These are phyloP conservation scores for Agrypnia vestita DNA, from an alignment of 1,140 invertebrate species.

Conservation along the genomic window DNA sequence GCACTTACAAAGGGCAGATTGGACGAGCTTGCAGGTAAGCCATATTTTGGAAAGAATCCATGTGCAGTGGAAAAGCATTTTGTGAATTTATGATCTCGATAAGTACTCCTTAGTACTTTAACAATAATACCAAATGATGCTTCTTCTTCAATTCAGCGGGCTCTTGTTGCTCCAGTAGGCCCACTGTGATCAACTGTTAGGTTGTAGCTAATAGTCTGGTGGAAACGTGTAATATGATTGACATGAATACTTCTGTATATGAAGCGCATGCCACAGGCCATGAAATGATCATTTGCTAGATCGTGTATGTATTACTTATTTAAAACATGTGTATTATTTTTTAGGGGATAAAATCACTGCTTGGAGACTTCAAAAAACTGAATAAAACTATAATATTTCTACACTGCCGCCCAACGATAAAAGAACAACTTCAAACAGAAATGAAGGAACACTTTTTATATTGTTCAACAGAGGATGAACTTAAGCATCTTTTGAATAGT, in stretches of 20 bases:
- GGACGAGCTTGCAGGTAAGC: constrained; percentile 74
- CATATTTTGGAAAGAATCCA: not conserved
- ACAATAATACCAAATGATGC: no score
- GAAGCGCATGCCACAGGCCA: no score
- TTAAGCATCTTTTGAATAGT: constrained; percentile 47
- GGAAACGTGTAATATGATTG: no score
- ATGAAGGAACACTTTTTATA: constrained; percentile 53
- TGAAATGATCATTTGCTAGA: no score
- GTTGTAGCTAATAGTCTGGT: no score
- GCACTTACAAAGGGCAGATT: constrained; percentile 73
- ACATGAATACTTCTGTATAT: no score
- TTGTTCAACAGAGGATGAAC: constrained; percentile 51
- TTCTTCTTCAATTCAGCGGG: no score
- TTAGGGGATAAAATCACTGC: constrained; percentile 56
- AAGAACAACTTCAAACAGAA: constrained; percentile 50
- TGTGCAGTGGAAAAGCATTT: no score
- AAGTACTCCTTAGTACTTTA: no score
- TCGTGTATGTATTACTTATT: not conserved
- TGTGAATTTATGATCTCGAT: no score
- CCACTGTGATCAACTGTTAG: no score
- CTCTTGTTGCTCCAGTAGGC: no score
- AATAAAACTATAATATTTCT: constrained; percentile 56
- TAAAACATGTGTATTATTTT: not conserved
- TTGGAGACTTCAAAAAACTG: constrained; percentile 52
- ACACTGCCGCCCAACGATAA: constrained; percentile 49